These are phyloP conservation scores for Tenrec ecaudatus DNA, from an alignment of 2,113 vertebrate species.

Conservation along the genomic window DNA sequence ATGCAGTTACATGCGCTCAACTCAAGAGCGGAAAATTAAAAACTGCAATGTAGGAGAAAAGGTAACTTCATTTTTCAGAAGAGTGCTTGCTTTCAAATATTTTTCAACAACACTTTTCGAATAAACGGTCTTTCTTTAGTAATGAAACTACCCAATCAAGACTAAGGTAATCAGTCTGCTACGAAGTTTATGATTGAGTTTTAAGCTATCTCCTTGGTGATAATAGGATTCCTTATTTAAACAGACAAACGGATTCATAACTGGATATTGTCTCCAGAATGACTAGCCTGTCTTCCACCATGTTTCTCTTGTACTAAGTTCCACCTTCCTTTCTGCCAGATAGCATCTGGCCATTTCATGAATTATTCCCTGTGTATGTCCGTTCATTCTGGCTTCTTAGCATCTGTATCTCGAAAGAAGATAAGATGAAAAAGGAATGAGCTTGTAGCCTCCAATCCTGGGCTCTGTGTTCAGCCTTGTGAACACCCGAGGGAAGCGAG, in stretches of 20 bases:
- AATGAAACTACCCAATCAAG: not conserved
- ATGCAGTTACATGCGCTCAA: not conserved
- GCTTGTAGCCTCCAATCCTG: constrained; percentile 38
- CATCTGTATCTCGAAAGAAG: constrained; percentile 58
- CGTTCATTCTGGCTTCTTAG: constrained; percentile 59
- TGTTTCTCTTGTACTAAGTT: constrained; percentile 43
- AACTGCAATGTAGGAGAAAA: constrained; percentile 3
- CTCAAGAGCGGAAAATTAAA: constrained; percentile 47
- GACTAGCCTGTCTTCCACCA: not conserved
- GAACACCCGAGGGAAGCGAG: constrained; percentile 47
- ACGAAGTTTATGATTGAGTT: constrained; percentile 31
- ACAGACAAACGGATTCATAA: not conserved
- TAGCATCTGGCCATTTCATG: constrained; percentile 68
- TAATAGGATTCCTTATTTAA: constrained; percentile 1
- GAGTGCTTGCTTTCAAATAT: constrained; percentile 37
- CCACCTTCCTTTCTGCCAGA: constrained; percentile 27
- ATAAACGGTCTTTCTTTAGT: constrained; percentile 39
- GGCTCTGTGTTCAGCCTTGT: constrained; percentile 52
- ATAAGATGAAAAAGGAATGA: constrained; percentile 75
- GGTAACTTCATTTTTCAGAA: constrained; percentile 13
- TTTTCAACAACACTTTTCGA: not conserved
- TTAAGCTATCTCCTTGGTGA: constrained; percentile 11
- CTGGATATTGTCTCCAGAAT: not conserved
- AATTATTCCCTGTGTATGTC: constrained; percentile 70
- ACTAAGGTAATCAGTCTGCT: not conserved